Evolutionary conservation across 2,797 vertebrate genomes (phyloP).

Genomic region (Ataeniobius toweri): DNA sequence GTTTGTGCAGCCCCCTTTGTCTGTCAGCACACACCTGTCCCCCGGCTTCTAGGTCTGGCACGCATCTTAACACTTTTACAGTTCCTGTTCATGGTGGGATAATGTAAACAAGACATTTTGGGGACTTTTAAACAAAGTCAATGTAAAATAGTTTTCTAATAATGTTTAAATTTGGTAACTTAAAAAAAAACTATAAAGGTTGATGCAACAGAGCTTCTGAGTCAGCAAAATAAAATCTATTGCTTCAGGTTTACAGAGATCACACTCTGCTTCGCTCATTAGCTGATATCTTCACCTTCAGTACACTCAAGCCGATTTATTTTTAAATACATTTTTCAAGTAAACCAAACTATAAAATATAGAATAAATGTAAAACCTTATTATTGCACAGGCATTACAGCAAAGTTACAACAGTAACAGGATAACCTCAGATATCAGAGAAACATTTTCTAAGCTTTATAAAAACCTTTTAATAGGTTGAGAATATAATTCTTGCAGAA

Average conservation of each 20-base stretch:
- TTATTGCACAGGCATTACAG: not conserved
- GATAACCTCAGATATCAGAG: not conserved
- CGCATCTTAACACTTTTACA: not conserved
- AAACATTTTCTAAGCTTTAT: not conserved
- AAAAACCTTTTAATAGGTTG: not conserved
- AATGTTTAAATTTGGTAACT: not conserved
- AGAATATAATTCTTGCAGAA: not conserved
- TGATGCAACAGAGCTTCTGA: not conserved
- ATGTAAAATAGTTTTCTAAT: not conserved
- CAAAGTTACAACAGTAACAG: not conserved
- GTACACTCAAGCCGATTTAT: not conserved
- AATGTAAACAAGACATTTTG: not conserved
- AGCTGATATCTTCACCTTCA: not conserved
- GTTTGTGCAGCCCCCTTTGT: slow-evolving; percentile 62
- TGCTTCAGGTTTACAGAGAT: not conserved
- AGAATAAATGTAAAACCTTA: not conserved
- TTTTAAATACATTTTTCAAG: too few species aligned
- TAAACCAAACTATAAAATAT: not conserved
- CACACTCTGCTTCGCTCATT: not conserved
- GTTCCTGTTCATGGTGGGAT: slow-evolving; percentile 2
- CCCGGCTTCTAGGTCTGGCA: slow-evolving; percentile 59
- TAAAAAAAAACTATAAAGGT: not conserved
- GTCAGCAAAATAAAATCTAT: not conserved
- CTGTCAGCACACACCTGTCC: slow-evolving; percentile 70
- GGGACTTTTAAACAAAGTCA: not conserved